Evolutionary conservation across 2,888 invertebrate species (phyloP), one percentile per base, ranked within the genome.

Genomic region (Lasioglossum figueresi): DNA sequence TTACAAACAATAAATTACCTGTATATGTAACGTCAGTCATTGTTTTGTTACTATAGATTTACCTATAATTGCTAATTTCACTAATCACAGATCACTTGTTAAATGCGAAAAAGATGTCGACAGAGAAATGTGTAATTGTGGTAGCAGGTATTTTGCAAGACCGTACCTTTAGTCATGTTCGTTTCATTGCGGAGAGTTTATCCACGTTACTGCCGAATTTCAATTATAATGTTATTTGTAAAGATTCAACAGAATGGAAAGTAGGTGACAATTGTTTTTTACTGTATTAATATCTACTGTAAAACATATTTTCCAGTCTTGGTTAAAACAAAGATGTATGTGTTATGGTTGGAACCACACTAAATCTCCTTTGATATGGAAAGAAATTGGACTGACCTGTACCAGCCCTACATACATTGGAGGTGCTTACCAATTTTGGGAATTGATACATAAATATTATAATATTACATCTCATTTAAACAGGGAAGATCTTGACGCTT

Each of bases 391-490:
- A 77, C 94, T 95, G 92, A 95, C 95, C 90, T 96, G 96, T 34
- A 96, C 96, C 70, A 96, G 96, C 89, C 95, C 96, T 0, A 95
- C 95, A 90, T 96, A 96, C 72, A 96, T 97, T n/a, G 97, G 97
- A 12, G 96, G 96, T 73, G 95, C 96, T 5, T 93, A 95, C 66
- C 96, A 96, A 80, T 97, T 97, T 95, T 95, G 96, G 94, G 96
- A 97, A 92, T 96, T 96, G 89, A 95, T 96, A 88, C 95, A 96
- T 92, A 96, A 96, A 56, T 97, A 96, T 93, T 97, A 97, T 89
- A 95, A 95, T 5, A 88, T 95, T 23, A 93, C 94, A 85, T 94
- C 94, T 4, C 79, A 90, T 66, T 91, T 95, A 34, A 89, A 92
- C 14, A 90, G 91, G 83, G 85, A 91, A 16, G 94, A 95, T 63